Base-by-base conservation (phyloP, 2,797 vertebrate species). In the Poecilia gillii region DNA sequence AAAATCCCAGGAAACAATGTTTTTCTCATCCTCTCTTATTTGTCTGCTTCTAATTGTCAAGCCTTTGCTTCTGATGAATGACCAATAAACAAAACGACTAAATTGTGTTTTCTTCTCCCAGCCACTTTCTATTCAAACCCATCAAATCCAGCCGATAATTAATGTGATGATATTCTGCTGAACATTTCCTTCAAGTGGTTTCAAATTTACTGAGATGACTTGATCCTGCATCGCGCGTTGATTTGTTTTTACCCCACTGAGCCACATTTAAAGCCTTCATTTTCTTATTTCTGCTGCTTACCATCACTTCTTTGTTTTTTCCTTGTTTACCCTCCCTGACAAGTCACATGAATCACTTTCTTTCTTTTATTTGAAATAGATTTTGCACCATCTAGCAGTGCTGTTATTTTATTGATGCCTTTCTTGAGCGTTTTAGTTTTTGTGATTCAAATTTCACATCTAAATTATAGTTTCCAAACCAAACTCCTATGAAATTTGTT, bases 161-260 rank as follows among this genome's bases (percentile, higher is more conserved):
- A 84, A 73, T 73, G n/a, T 25, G 51, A 36, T 43, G 3, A 8
- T 2, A 6, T 55, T 73, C 55, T 7, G 51, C 57, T 66, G 8
- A 84, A 73, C 49, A 23, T 31, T 80, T 20, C 64, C 57, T 39
- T 72, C 47, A 28, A 41, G 73, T 73, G 80, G n/a, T 45, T 78
- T 82, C 74, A 23, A 76, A 6, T 57, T 77, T 46, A 47, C 36
- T 25, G 46, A 74, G 23, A 43, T 25, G 66, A 25, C 66, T 70
- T 70, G 39, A 70, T 70, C 39, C 66, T n/a, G 66, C 39, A 13
- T 4, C 39, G 11, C 20, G 43, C 39, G 1, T 43, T 25, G 66
- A 70, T 70, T 70, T 70, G 39, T 70, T 70, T 68, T 70, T 43
- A 43, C 12, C 66, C 41, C 66, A 14, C 36, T 68, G 23, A 43